phyloP scores from a whole-genome alignment of 1,140 invertebrate genomes.

The Heliconius congener region DNA sequence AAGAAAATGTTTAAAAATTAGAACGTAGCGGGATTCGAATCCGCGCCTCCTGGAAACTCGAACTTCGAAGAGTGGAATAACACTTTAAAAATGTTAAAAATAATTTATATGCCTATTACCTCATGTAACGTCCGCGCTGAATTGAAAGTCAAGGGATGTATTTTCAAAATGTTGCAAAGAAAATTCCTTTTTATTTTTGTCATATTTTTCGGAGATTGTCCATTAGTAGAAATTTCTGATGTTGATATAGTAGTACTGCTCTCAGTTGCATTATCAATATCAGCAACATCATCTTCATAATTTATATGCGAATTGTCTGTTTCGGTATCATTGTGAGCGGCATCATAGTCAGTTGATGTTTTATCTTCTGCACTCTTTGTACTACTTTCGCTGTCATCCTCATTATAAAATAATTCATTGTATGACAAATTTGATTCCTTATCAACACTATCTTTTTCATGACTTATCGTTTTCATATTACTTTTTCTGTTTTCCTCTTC shows the following conservation, averaged over 20 bases:
- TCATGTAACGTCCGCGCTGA: constrained; percentile 62
- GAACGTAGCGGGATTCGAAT: too few species aligned
- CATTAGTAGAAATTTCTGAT: neutral
- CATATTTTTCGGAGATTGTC: neutral
- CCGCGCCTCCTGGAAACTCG: too few species aligned
- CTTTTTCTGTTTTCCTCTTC: constrained; percentile 22
- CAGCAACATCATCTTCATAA: constrained; percentile 32
- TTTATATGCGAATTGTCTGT: constrained; percentile 12
- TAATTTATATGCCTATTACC: constrained; percentile 40
- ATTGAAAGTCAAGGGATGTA: constrained; percentile 59
- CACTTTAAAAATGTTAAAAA: too few species aligned
- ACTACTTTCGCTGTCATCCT: constrained; percentile 45
- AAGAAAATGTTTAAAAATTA: neutral
- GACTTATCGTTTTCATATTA: constrained; percentile 22
- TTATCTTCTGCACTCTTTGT: constrained; percentile 24
- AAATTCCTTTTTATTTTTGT: constrained; percentile 38
- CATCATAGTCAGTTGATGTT: constrained; percentile 27
- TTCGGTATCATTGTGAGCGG: constrained; percentile 33
- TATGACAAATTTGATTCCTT: constrained; percentile 40
- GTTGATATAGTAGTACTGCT: neutral
- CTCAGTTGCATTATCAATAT: constrained; percentile 31
- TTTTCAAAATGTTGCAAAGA: constrained; percentile 55
- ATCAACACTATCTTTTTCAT: constrained; percentile 41
- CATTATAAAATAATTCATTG: constrained; percentile 55
- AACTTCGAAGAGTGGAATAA: too few species aligned